Percentiles rank a stretch among this genome's conserved stretches.
Evolutionary conservation across 1,140 invertebrate species (phyloP).

Genomic region (Polypedilum pembai): DNA sequence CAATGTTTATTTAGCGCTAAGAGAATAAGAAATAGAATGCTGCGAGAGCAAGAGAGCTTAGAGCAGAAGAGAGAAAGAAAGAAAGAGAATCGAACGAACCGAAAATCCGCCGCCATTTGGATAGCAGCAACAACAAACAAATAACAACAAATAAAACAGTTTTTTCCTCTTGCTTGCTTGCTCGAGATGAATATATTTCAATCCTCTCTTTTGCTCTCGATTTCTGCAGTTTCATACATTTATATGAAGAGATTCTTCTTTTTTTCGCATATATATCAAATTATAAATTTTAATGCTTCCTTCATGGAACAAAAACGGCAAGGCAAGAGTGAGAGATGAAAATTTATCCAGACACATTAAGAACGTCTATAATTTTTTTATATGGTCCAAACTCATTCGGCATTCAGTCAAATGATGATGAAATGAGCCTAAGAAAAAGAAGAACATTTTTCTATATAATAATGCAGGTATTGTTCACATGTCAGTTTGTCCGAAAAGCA

Average conservation of each 20-base stretch:
- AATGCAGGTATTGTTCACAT: too few relatives aligned
- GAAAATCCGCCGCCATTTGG: slow-evolving; percentile 26
- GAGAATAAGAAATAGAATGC: not conserved
- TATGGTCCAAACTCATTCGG: not conserved
- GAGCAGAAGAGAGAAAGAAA: not conserved
- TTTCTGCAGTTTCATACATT: not conserved
- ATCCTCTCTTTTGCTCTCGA: not conserved
- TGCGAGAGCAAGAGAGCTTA: not conserved
- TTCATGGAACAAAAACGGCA: not conserved
- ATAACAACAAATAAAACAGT: not conserved
- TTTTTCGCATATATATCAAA: not conserved
- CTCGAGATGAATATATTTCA: slow-evolving; percentile 3
- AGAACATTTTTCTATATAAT: too few relatives aligned
- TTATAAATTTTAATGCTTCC: not conserved
- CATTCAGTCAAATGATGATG: too few relatives aligned
- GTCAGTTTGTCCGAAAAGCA: too few relatives aligned
- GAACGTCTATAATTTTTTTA: not conserved
- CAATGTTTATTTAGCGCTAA: slow-evolving; percentile 9
- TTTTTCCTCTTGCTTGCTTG: not conserved
- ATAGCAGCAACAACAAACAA: not conserved
- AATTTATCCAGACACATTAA: not conserved
- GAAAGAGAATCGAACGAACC: slow-evolving; percentile 14
- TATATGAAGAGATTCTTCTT: not conserved
- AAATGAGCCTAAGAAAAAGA: too few relatives aligned
- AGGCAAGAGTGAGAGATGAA: not conserved